Base-by-base conservation (phyloP, 2,113 vertebrate genomes). In the Anoura caudifer region DNA sequence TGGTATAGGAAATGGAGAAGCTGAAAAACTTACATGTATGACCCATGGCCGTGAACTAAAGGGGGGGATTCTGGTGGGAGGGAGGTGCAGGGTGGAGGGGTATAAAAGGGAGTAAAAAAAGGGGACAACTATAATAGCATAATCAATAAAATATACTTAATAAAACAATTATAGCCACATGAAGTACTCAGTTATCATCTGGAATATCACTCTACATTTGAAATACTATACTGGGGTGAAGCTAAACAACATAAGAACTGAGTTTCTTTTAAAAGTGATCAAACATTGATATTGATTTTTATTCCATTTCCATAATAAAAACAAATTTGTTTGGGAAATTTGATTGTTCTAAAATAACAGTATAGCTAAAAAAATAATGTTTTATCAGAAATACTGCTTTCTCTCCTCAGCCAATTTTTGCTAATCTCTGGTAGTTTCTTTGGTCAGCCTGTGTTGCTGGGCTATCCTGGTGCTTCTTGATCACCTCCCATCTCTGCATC, bases 221-320 rank as follows among this genome's bases (percentile, higher is more conserved):
- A 87, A 45, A 67, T 61, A 72, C 65, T 81, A 33, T 20, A 50
- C 31, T 45, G 45, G 38, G 1, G 9, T 65, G 45, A 95, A 81
- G 24, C 43, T 65, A 72, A 93, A 45, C 19, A 80, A 90, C 47
- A 20, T 22, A 84, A 33, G 33, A 91, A 81, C 38, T 87, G 70
- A 93, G 16, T 75, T 91, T 87, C 41, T 67, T 61, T 80, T 72
- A 15, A 76, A 93, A 87, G n/a, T 28, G 2, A 61, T 79, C 38
- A 94, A 85, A 80, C 4, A 63, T 28, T 95, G 41, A 69, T 90
- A 59, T 13, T 83, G 61, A 91, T 47, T 92, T 94, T 86, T 85
- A 75, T 79, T 77, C 19, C 36, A 15, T 67, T 56, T 4, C 12
- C 36, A 33, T 17, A 70, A 38, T 63, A 59, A 43, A 31, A 59